These are phyloP conservation scores for Meiosimyza platycephala DNA, from an alignment of 2,888 invertebrate genomes.

Conservation along the genomic window DNA sequence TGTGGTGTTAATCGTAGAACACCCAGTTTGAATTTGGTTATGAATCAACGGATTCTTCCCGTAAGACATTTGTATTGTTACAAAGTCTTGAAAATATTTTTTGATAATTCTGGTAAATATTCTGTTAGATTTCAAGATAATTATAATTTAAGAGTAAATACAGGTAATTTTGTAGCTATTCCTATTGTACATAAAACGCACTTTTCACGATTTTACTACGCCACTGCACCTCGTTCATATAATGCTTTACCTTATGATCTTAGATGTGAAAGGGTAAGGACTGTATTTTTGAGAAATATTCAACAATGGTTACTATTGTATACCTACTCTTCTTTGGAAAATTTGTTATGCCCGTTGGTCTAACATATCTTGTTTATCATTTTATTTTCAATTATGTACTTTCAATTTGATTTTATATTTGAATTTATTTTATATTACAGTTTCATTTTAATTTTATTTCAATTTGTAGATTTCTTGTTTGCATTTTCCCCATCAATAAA, in stretches of 20 bases:
- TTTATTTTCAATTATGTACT: too few species aligned
- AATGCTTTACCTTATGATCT: background rate
- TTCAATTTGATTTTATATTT: too few species aligned
- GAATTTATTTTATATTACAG: too few species aligned
- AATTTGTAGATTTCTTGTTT: too few species aligned
- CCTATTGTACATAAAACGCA: background rate
- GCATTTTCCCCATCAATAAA: background rate
- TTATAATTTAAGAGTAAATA: background rate
- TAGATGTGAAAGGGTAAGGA: conserved; percentile 3
- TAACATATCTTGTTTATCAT: too few species aligned
- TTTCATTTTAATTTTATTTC: too few species aligned
- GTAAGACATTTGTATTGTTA: background rate
- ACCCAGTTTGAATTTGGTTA: background rate
- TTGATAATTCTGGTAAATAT: background rate
- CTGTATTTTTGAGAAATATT: background rate
- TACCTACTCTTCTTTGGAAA: background rate
- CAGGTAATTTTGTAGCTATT: background rate
- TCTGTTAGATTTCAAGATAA: background rate
- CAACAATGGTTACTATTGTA: background rate
- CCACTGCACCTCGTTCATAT: too few species aligned
- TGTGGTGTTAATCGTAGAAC: too few species aligned
- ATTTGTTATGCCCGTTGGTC: background rate
- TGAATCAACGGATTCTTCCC: background rate
- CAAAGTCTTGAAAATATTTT: too few species aligned
- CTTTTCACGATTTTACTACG: too few species aligned